Conservation (phyloP, 2,888 invertebrate species). For the Brachyptera putata region DNA sequence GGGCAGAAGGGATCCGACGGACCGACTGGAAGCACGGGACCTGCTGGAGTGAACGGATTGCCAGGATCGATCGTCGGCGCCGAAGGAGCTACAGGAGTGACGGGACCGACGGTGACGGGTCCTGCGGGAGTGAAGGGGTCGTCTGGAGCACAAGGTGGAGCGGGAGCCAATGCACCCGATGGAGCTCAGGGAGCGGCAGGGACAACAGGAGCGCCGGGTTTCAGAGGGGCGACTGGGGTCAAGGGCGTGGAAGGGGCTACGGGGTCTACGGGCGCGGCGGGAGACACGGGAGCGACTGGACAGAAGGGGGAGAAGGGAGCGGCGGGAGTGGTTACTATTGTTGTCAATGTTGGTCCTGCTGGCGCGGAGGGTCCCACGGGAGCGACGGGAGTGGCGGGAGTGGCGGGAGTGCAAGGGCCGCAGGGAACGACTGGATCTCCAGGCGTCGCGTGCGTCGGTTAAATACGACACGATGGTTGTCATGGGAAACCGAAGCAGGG, state of each 20-base stretch:
- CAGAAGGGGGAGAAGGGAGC: not conserved
- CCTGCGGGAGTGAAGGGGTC: too few relatives aligned
- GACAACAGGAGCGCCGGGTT: not conserved
- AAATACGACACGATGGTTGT: too few relatives aligned
- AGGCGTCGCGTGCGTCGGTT: too few relatives aligned
- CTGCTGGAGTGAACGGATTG: too few relatives aligned
- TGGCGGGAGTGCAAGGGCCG: not conserved
- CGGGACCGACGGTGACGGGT: too few relatives aligned
- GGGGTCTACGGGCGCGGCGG: not conserved
- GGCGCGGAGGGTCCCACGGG: not conserved
- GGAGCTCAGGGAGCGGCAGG: not conserved
- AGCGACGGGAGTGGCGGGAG: not conserved
- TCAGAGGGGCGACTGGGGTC: not conserved
- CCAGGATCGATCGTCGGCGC: too few relatives aligned
- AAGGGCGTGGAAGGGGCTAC: not conserved
- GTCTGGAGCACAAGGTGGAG: too few relatives aligned
- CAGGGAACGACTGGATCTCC: not conserved
- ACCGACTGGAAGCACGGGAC: too few relatives aligned
- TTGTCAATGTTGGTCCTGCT: too few relatives aligned
- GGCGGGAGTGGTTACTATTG: not conserved
- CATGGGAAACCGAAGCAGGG: too few relatives aligned
- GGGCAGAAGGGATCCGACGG: too few relatives aligned
- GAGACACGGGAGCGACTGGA: not conserved
- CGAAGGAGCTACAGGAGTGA: too few relatives aligned
- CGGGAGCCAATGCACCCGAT: not conserved